Percentiles rank a stretch among this genome's conserved stretches.
Evolutionary conservation across 2,797 vertebrate species (phyloP).

Genomic region (Trematomus bernacchii): DNA sequence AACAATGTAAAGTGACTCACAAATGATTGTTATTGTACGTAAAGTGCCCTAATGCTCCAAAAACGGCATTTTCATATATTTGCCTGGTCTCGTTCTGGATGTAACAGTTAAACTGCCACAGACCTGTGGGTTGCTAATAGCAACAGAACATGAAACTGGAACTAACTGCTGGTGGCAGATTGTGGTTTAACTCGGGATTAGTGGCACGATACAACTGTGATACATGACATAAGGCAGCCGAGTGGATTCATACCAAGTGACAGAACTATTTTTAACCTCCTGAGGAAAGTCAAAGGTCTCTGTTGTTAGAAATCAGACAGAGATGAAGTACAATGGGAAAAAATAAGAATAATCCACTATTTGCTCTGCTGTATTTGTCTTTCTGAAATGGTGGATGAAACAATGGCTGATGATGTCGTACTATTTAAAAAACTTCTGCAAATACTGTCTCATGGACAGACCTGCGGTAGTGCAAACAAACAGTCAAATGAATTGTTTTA

Average conservation of each 20-base stretch:
- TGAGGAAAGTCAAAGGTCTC: not conserved
- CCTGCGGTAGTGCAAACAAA: no score
- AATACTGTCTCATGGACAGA: no score
- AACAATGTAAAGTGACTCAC: not conserved
- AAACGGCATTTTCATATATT: not conserved
- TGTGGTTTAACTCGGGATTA: not conserved
- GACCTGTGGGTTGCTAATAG: not conserved
- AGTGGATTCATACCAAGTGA: not conserved
- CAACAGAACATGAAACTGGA: constrained; percentile 1
- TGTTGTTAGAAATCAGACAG: not conserved
- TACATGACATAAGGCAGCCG: not conserved
- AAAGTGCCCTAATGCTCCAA: not conserved
- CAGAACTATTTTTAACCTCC: not conserved
- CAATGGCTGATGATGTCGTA: no score
- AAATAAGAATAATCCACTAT: not conserved
- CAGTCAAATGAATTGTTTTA: no score
- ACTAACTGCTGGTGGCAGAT: not conserved
- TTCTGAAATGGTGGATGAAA: no score
- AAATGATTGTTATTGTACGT: fast-evolving
- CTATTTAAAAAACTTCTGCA: no score
- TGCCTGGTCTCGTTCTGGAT: not conserved
- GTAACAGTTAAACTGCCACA: not conserved
- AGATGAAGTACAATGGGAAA: not conserved
- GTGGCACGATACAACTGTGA: not conserved
- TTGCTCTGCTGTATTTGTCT: no score